phyloP scores from a whole-genome alignment of 2,113 vertebrate genomes.

The Thalassoma bifasciatum region DNA sequence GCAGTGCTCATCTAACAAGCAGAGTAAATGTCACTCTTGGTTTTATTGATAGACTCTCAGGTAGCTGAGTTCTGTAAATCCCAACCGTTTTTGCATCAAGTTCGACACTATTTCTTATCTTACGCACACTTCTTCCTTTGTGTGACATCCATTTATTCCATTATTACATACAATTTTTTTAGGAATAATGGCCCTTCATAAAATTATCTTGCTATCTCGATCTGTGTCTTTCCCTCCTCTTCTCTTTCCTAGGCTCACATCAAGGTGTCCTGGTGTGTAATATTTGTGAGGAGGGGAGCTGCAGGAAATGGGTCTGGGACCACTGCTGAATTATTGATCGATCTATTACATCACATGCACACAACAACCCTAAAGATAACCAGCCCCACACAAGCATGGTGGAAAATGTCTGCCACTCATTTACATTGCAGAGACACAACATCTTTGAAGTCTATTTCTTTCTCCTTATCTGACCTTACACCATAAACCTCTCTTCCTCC shows the following conservation, averaged over 20 bases:
- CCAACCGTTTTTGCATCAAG: too few species aligned
- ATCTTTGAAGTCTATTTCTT: neutral
- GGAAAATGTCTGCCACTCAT: slow-evolving; percentile 5
- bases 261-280: slow-evolving; percentile 67
- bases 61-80: too few species aligned
- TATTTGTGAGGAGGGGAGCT: slow-evolving; percentile 58
- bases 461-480: slow-evolving; percentile 18
- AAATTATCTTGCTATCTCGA: slow-evolving; percentile 15
- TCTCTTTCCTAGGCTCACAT: slow-evolving; percentile 32
- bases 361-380: slow-evolving; percentile 37
- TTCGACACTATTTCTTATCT: too few species aligned
- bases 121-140: too few species aligned
- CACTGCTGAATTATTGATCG: slow-evolving; percentile 78
- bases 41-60: too few species aligned
- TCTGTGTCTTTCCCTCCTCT: slow-evolving; percentile 21
- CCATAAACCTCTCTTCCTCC: slow-evolving; percentile 18
- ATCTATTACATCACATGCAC: slow-evolving; percentile 68
- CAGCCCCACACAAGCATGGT: slow-evolving; percentile 10
- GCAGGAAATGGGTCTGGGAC: slow-evolving; percentile 53
- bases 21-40: too few species aligned
- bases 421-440: slow-evolving; percentile 13
- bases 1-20: too few species aligned
- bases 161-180: neutral
- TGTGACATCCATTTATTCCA: neutral
- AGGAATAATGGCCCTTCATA: neutral